Evolutionary conservation across 2,797 vertebrate genomes (phyloP), one percentile per base, ranked within the genome.

Genomic region (Catamblyrhynchus diadema): DNA sequence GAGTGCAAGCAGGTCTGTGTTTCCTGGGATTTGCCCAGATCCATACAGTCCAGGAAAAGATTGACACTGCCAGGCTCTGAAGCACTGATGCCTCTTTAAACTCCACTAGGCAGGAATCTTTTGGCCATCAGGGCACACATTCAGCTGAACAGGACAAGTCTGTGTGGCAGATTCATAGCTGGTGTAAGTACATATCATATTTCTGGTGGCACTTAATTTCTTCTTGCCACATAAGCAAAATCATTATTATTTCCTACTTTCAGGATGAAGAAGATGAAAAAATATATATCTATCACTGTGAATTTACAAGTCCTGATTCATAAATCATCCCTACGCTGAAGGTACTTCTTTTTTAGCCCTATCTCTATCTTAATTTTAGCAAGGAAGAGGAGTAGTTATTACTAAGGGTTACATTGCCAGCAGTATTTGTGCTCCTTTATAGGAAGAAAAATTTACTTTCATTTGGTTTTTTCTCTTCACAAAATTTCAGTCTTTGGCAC

Each of bases 211-310:
- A 75, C 32, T 62, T 59, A 78, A 81, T 75, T 86, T 54, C 41
- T 86, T 90, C 78, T 62, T 88, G 74, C 44, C 74, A 73, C 67
- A 39, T 82, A 89, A 88, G 51, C 19, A 82, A 94, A 94, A 70
- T 72, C 32, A 60, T 92, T 81, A 83, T 90, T 93, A 85, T 82
- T 94, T 94, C 60, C 67, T 60, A 35, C 44, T 67, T 89, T 47
- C n/a, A 86, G 65, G 79, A 57, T 80, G 53, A 71, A 81, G 61
- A 94, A 62, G 61, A 75, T 62, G 75, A 92, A 73, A 73, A 41
- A 79, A 78, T 42, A 51, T 47, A 23, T 66, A 62, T 56, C 56
- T 61, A 27, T 82, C 71, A 53, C 9, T 44, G 25, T 57, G 73
- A 77, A 90, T 89, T 80, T 82, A 89, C 75, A 78, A 59, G 33